Evolutionary conservation across 2,113 vertebrate genomes (phyloP).

Genomic region (Haplotaxodon microlepis): DNA sequence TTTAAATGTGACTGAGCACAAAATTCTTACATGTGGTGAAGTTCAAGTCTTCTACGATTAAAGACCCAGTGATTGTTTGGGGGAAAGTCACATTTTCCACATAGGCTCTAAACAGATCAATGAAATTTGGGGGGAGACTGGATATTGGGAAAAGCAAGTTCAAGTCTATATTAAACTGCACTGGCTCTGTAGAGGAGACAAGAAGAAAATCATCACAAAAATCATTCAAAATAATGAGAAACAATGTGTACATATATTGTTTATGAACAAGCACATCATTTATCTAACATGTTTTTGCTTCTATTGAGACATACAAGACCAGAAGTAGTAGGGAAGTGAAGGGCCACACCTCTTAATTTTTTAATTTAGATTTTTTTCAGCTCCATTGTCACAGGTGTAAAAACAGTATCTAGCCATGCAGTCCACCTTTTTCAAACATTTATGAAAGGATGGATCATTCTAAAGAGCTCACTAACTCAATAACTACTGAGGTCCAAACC

Average conservation of each 20-base stretch:
- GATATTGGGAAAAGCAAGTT: no score
- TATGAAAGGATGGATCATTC: neutral
- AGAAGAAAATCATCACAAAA: no score
- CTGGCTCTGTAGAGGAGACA: neutral
- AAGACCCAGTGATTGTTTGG: no score
- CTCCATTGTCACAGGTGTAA: no score
- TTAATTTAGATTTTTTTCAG: neutral
- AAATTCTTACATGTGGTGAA: no score
- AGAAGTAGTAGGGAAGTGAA: accelerated
- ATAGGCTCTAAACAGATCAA: accelerated
- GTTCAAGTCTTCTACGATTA: no score
- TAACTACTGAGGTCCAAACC: accelerated
- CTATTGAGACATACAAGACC: accelerated
- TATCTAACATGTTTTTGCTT: accelerated
- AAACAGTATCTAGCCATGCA: no score
- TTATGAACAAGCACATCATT: accelerated
- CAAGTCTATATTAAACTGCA: neutral
- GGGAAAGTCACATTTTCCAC: accelerated
- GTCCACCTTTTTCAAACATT: neutral
- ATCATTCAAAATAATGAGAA: accelerated
- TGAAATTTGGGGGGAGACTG: no score
- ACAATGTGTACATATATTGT: neutral
- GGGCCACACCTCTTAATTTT: neutral
- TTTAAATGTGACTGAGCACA: no score
- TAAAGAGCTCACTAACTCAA: accelerated